phyloP scores from a whole-genome alignment of 2,888 invertebrate genomes.

The Hydrotaea diabolus region DNA sequence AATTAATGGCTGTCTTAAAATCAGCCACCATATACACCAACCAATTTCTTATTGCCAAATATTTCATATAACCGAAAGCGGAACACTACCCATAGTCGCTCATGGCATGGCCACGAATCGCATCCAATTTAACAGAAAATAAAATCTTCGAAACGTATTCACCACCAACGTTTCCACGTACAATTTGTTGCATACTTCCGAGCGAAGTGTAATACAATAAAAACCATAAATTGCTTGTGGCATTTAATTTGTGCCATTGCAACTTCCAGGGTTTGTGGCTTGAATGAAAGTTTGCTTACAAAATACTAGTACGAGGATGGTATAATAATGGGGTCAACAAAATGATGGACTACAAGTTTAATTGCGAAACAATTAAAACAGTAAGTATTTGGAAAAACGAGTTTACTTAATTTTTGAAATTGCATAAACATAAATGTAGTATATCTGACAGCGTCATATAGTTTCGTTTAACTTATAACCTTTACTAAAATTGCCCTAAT shows the following conservation, averaged over 20 bases:
- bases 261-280: background rate
- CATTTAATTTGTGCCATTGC: background rate
- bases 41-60: background rate
- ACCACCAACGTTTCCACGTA: background rate
- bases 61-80: background rate
- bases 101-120: background rate
- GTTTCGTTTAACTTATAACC: too few relatives aligned
- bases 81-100: too few relatives aligned
- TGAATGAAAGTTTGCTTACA: background rate
- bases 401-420: too few relatives aligned
- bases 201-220: background rate
- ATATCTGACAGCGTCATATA: too few relatives aligned
- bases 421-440: too few relatives aligned
- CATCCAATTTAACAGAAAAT: background rate
- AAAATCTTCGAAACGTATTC: background rate
- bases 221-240: background rate
- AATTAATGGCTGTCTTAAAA: too few relatives aligned
- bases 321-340: background rate
- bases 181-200: background rate
- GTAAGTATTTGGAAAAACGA: too few relatives aligned
- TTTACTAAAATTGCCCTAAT: too few relatives aligned
- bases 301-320: background rate
- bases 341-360: too few relatives aligned
- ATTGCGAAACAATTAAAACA: too few relatives aligned
- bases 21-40: background rate